Evolutionary conservation across 2,113 vertebrate genomes (phyloP).

Genomic region (Erinaceus europaeus): DNA sequence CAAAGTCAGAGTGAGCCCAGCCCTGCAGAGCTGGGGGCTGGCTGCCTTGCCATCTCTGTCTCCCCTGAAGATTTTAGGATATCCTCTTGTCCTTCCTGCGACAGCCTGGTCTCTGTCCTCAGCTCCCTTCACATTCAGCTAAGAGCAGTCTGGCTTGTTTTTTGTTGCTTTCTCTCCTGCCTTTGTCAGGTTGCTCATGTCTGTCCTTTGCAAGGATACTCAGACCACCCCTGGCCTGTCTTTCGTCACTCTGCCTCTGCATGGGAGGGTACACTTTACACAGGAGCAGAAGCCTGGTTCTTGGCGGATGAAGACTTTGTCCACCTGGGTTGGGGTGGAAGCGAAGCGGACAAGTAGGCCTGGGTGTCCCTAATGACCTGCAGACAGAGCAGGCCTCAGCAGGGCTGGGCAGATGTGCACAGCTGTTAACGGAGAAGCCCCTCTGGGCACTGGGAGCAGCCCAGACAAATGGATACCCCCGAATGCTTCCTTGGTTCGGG

Average conservation of each 20-base stretch:
- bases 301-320: conserved; percentile 55
- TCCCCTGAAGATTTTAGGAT: no score
- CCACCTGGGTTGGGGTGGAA: conserved; percentile 63
- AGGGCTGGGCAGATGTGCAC: conserved; percentile 80
- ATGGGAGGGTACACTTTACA: conserved; percentile 1
- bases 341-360: conserved; percentile 46
- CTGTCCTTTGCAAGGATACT: conserved; percentile 54
- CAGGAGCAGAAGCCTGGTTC: conserved; percentile 56
- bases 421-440: conserved; percentile 81
- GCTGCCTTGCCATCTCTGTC: no score
- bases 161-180: conserved; percentile 58
- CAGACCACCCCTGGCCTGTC: background rate
- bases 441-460: conserved; percentile 62
- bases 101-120: conserved; percentile 9
- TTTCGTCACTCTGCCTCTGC: conserved; percentile 28
- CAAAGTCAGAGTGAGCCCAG: conserved; percentile 52
- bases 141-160: conserved; percentile 50
- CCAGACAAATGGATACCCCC: conserved; percentile 60
- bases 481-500: conserved; percentile 67
- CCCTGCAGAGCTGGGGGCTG: no score
- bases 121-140: conserved; percentile 56
- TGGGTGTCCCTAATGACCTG: conserved; percentile 67
- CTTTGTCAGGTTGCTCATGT: conserved; percentile 57
- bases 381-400: conserved; percentile 68
- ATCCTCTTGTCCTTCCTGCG: conserved; percentile 37